Evolutionary conservation across 2,888 invertebrate genomes (phyloP).

Genomic region (Acronicta alni): DNA sequence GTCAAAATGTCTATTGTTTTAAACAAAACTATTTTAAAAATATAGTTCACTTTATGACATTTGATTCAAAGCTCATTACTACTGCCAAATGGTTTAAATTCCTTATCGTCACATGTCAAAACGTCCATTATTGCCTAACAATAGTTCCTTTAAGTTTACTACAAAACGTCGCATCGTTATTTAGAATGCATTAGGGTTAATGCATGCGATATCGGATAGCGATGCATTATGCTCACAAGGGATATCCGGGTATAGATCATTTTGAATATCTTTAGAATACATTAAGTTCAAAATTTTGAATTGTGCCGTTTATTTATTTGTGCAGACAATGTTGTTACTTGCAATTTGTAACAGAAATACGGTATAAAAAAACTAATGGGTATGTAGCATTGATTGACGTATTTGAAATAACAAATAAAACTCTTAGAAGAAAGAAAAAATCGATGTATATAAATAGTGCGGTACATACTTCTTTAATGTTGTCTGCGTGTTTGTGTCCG

Average conservation of each 20-base stretch:
- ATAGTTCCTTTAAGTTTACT: conserved; percentile 26
- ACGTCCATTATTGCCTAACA: conserved; percentile 9
- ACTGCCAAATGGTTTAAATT: conserved; percentile 5
- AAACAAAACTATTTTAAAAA: neutral
- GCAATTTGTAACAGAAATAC: too few relatives aligned
- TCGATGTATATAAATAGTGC: too few relatives aligned
- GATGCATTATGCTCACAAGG: conserved; percentile 41
- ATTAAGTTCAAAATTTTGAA: conserved; percentile 6
- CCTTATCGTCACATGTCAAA: conserved; percentile 32
- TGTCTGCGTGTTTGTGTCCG: too few relatives aligned
- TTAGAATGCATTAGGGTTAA: conserved; percentile 55
- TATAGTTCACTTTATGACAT: neutral
- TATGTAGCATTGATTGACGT: too few relatives aligned
- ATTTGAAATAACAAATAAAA: too few relatives aligned
- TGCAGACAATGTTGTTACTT: neutral
- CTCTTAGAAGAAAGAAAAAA: too few relatives aligned
- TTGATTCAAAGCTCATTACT: neutral
- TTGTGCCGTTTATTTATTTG: neutral
- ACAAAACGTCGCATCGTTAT: conserved; percentile 38
- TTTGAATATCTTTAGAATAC: conserved; percentile 44
- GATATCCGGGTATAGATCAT: conserved; percentile 46
- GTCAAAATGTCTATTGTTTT: too few relatives aligned
- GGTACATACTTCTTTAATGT: too few relatives aligned
- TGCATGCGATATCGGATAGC: conserved; percentile 49
- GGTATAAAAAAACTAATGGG: too few relatives aligned